Evolutionary conservation across 2,113 vertebrate genomes (phyloP).

Genomic region (Ceyx cyanopectus): DNA sequence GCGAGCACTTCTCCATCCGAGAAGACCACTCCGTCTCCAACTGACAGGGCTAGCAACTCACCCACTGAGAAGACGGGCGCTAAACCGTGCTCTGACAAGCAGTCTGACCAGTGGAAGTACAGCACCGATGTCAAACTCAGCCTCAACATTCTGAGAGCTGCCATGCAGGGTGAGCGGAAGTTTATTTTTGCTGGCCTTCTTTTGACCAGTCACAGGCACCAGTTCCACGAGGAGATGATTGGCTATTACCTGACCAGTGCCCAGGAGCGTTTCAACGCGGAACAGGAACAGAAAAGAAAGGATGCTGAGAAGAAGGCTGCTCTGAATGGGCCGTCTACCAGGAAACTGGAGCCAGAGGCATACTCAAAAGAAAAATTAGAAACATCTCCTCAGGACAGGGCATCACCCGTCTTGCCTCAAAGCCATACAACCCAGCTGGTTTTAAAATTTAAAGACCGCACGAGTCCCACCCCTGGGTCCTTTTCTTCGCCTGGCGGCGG

Average conservation of each 20-base stretch:
- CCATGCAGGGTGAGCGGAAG: conserved; percentile 98
- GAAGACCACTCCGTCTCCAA: conserved; percentile 93
- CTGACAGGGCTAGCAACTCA: conserved; percentile 83
- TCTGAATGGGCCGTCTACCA: conserved; percentile 58
- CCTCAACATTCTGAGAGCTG: conserved; percentile 96
- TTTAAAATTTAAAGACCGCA: conserved; percentile 88
- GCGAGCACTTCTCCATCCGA: conserved; percentile 93
- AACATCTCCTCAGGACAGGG: conserved; percentile 85
- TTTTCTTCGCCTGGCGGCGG: conserved; percentile 86
- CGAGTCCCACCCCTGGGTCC: conserved; percentile 84
- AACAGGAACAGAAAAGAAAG: conserved; percentile 95
- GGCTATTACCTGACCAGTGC: conserved; percentile 95
- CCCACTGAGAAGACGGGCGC: conserved; percentile 75
- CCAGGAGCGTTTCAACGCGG: conserved; percentile 96
- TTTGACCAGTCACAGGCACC: conserved; percentile 95
- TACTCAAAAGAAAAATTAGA: conserved; percentile 83
- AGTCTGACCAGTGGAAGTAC: conserved; percentile 93
- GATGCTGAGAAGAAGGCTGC: conserved; percentile 81
- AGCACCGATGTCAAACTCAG: conserved; percentile 99
- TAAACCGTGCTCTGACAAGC: conserved; percentile 82
- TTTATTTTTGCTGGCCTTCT: conserved; percentile 97
- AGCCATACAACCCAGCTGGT: conserved; percentile 86
- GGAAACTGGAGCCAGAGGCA: conserved; percentile 77
- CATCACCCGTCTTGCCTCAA: conserved; percentile 87
- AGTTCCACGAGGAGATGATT: conserved; percentile 99